Evolutionary conservation across 1,140 invertebrate genomes (phyloP).

Genomic region (Polypedilum pembai): DNA sequence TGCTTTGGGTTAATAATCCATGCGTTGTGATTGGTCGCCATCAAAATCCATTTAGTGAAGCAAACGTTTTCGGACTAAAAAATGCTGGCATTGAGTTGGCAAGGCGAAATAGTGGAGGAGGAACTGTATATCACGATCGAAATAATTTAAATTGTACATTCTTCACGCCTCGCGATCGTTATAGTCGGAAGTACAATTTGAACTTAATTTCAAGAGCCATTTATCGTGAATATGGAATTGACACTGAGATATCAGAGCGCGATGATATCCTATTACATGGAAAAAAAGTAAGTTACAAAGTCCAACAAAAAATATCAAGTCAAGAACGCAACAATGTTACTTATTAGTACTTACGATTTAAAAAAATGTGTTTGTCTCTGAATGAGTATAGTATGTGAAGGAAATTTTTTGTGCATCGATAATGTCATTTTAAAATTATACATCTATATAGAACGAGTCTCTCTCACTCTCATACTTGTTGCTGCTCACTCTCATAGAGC

Average conservation of each 20-base stretch:
- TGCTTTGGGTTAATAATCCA: slow-evolving; percentile 87
- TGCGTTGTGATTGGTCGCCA: slow-evolving; percentile 92
- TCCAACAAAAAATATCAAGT: background rate
- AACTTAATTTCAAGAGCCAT: slow-evolving; percentile 74
- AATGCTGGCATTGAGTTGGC: slow-evolving; percentile 63
- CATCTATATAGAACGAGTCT: no score
- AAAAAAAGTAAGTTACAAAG: slow-evolving; percentile 60
- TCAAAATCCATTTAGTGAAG: slow-evolving; percentile 94
- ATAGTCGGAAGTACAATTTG: slow-evolving; percentile 77
- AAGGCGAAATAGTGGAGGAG: slow-evolving; percentile 90
- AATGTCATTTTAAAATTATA: background rate
- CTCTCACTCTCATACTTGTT: background rate
- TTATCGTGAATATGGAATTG: slow-evolving; percentile 67
- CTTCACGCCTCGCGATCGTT: slow-evolving; percentile 67
- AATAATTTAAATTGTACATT: slow-evolving; percentile 92
- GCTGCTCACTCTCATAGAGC: background rate
- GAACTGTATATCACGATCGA: slow-evolving; percentile 90
- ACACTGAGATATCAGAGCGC: slow-evolving; percentile 63
- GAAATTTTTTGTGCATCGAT: background rate
- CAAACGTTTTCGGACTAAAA: slow-evolving; percentile 59
- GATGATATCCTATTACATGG: slow-evolving; percentile 76
- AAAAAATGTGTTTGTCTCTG: background rate
- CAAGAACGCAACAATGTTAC: background rate
- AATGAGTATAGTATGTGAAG: background rate
- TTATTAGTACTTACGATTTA: background rate